A percentile compares a stretch with the other conserved stretches of the same genome.
Conservation (phyloP, 2,113 vertebrate genomes). For the Corvus cornix region DNA sequence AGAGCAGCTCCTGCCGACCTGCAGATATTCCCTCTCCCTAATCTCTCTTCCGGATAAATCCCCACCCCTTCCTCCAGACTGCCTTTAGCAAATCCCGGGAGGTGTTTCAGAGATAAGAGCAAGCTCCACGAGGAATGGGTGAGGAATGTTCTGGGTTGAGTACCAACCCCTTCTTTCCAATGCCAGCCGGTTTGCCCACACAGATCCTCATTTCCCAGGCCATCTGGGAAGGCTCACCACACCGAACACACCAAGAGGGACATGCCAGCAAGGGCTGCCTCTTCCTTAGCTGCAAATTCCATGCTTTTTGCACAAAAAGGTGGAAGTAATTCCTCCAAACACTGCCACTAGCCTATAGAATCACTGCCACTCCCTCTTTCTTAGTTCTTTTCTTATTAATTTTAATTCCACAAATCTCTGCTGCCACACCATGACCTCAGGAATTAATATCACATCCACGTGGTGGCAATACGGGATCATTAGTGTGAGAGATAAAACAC, state of each 20-base stretch:
- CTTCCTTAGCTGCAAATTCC: background rate
- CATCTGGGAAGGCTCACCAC: background rate
- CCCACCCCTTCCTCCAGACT: background rate
- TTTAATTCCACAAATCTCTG: background rate
- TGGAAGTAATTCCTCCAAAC: background rate
- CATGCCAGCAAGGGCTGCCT: background rate
- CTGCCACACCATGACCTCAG: background rate
- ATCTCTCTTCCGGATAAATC: background rate
- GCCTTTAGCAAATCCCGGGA: fast-evolving
- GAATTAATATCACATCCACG: background rate
- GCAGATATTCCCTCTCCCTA: background rate
- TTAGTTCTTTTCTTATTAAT: background rate
- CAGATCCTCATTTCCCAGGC: background rate
- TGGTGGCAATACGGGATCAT: background rate
- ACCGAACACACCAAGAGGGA: fast-evolving
- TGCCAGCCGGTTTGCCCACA: background rate
- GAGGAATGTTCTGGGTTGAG: background rate
- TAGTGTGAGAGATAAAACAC: background rate
- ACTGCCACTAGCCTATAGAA: background rate
- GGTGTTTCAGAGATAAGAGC: background rate
- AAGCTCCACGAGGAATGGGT: background rate
- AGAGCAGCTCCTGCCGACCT: background rate
- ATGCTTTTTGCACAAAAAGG: background rate
- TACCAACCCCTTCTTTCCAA: background rate
- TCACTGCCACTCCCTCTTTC: background rate